Percentiles rank a stretch among this genome's conserved stretches.
These are phyloP conservation scores for Schlechtendalia chinensis DNA, from an alignment of 1,140 invertebrate species.

Conservation along the genomic window DNA sequence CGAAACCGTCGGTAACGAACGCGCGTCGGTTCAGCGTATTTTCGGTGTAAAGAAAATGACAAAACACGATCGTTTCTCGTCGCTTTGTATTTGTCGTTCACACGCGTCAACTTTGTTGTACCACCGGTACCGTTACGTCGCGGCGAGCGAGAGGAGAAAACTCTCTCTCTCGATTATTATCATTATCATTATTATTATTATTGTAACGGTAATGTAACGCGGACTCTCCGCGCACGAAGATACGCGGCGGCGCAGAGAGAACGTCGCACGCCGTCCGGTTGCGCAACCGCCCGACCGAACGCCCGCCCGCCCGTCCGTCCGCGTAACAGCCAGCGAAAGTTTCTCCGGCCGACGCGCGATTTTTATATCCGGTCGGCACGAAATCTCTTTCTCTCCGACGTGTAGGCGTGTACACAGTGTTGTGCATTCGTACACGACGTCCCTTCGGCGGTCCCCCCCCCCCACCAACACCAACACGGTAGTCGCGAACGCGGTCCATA, in stretches of 20 bases:
- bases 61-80: no score
- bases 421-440: no score
- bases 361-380: conserved; percentile 25
- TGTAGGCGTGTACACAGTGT: no score
- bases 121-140: neutral
- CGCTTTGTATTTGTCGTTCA: no score
- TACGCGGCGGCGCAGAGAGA: neutral
- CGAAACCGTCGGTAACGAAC: neutral
- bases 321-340: conserved; percentile 41
- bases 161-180: conserved; percentile 11
- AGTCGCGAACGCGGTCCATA: no score
- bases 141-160: neutral
- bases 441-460: no score
- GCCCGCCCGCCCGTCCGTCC: conserved; percentile 8
- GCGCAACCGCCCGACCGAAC: neutral
- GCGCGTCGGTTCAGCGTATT: neutral
- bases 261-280: no score
- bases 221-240: neutral
- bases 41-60: no score
- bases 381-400: neutral
- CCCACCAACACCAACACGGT: no score
- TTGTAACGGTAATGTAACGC: no score
- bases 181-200: conserved; percentile 2
- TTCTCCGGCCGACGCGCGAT: conserved; percentile 1
- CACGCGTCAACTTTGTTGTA: neutral